Evolutionary conservation across 1,140 invertebrate species (phyloP).

Genomic region (Steinernema feltiae): DNA sequence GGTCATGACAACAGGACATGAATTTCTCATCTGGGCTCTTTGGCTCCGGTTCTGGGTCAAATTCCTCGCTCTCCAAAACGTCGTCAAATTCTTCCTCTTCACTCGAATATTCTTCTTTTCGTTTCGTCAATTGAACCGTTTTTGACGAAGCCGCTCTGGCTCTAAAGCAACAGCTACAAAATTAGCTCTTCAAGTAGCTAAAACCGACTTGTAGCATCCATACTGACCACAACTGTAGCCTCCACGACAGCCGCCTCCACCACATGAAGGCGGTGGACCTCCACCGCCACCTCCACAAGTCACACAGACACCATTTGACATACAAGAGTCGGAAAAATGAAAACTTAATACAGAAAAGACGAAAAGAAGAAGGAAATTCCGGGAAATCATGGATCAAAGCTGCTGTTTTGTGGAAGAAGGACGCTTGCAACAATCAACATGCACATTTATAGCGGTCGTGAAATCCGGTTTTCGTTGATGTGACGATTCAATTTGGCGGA

Average conservation of each 20-base stretch:
- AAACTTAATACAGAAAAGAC: background rate
- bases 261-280: background rate
- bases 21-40: constrained; percentile 44
- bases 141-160: constrained; percentile 29
- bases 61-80: background rate
- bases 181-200: background rate
- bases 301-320: background rate
- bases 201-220: constrained; percentile 25
- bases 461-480: too few relatives aligned
- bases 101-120: background rate
- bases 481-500: too few relatives aligned
- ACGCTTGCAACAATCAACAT: too few relatives aligned
- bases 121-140: constrained; percentile 17
- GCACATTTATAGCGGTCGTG: too few relatives aligned
- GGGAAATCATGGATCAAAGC: too few relatives aligned
- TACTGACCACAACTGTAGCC: constrained; percentile 18
- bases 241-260: background rate
- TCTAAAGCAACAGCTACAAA: constrained; percentile 17
- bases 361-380: background rate
- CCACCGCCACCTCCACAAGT: too few relatives aligned
- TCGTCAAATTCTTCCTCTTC: background rate
- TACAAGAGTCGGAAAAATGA: background rate
- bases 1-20: constrained; percentile 43
- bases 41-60: constrained; percentile 6
- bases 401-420: too few relatives aligned